Conservation (phyloP, 1,140 invertebrate genomes). For the Callitettix versicolor region DNA sequence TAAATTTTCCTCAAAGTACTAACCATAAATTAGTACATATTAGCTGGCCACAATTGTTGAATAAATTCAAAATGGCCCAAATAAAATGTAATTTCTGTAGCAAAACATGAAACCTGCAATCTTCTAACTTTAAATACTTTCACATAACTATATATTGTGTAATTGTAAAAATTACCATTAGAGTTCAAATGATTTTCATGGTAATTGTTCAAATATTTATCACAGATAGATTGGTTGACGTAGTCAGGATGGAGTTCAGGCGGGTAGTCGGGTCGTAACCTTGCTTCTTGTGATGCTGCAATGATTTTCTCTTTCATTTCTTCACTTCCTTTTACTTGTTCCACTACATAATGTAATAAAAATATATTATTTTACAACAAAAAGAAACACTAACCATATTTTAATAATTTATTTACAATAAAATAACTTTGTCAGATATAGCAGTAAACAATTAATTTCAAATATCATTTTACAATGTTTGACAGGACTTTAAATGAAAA, state of each 20-base stretch:
- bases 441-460: background rate
- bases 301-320: slow-evolving; percentile 59
- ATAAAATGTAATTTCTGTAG: no score
- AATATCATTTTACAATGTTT: background rate
- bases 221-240: slow-evolving; percentile 29
- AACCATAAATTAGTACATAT: no score
- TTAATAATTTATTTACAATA: background rate
- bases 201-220: slow-evolving; percentile 39
- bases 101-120: no score
- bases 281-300: slow-evolving; percentile 46
- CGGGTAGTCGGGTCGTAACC: slow-evolving; percentile 46
- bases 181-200: slow-evolving; percentile 30
- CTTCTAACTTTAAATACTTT: no score
- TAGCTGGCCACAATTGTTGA: no score
- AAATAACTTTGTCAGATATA: no score
- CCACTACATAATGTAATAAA: slow-evolving; percentile 42
- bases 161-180: slow-evolving; percentile 25
- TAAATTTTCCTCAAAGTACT: no score
- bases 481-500: no score
- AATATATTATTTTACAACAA: no score
- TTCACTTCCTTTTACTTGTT: slow-evolving; percentile 60
- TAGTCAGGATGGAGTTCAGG: slow-evolving; percentile 40
- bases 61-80: no score
- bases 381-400: background rate
- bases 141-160: no score